Evolutionary conservation across 2,113 vertebrate species (phyloP), one percentile per base, ranked within the genome.

Genomic region (Pelecanus crispus): DNA sequence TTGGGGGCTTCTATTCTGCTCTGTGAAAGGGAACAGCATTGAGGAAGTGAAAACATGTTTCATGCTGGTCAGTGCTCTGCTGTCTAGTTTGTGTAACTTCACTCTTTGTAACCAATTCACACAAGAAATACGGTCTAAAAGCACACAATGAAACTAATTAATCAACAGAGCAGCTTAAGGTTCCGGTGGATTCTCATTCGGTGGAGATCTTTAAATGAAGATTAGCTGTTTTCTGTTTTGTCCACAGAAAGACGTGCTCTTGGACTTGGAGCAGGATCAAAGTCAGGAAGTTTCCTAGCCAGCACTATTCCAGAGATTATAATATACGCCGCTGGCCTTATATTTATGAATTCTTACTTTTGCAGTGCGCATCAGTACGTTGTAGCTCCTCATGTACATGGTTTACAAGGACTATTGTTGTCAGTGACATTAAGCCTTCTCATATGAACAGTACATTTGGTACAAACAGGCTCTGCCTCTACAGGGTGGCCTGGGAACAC

Each of bases 101-200:
- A 47, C 4, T 52, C 38, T 86, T 62, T 52, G 28, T 93, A 94
- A 79, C 7, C 21, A 79, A 63, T 71, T 52, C 52, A 29, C 4
- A 2, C 20, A 75, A 85, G 44, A 38, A 93, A 19, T 44, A 66
- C 13, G 15, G 13, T 73, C 25, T 77, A 80, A 86, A 91, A 84
- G 7, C 17, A 78, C n/a, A 80, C 22, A 93, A n/a, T 66, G 25
- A 66, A 22, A 20, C 24, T 90, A 93, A 94, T 92, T 86, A 82
- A 72, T 91, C 71, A 88, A 75, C 49, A 45, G 31, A 90, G 6
- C 31, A 82, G 10, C 40, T 49, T 63, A 62, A 68, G 45, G 15
- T 66, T 85, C 34, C 19, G 0, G 2, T 49, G 28, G 44, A 90
- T 77, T 90, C 21, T 90, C 38, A 44, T 49, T 83, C 66, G 71